A percentile compares a stretch with the other conserved stretches of the same genome.
These are phyloP conservation scores for Miopithecus talapoin DNA, from an alignment of 2,797 vertebrate genomes.

Conservation along the genomic window DNA sequence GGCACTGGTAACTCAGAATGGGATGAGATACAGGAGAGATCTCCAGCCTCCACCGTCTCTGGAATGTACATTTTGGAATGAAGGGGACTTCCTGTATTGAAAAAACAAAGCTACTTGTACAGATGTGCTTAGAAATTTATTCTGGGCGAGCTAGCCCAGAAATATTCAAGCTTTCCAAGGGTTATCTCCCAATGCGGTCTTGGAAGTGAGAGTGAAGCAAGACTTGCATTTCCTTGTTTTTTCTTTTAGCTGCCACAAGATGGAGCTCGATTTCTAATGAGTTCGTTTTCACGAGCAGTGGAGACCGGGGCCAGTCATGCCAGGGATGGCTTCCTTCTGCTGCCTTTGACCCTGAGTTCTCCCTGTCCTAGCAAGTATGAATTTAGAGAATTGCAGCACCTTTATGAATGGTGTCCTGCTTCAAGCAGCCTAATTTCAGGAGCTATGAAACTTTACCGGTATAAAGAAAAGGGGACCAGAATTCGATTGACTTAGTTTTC, in stretches of 20 bases:
- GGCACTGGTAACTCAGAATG: not conserved
- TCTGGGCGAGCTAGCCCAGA: not conserved
- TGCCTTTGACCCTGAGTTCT: not conserved
- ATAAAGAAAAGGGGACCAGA: not conserved
- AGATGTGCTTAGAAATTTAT: not conserved
- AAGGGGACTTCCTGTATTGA: not conserved
- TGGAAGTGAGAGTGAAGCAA: too few relatives aligned
- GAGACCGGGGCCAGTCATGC: too few relatives aligned
- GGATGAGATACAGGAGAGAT: not conserved
- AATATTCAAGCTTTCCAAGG: not conserved
- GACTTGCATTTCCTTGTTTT: not conserved
- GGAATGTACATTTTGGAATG: not conserved
- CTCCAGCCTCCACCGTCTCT: not conserved
- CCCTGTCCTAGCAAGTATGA: not conserved
- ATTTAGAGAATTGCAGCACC: not conserved
- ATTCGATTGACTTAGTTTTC: not conserved
- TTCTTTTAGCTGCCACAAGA: not conserved
- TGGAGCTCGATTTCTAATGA: not conserved
- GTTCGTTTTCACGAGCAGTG: not conserved
- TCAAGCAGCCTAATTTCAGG: not conserved
- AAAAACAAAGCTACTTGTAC: not conserved
- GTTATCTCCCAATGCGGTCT: rapidly evolving
- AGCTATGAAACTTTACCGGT: not conserved
- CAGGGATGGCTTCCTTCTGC: not conserved
- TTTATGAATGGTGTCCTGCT: not conserved